Evolutionary conservation across 1,140 invertebrate genomes (phyloP), one percentile per base, ranked within the genome.

Genomic region (Caerostris extrusa): DNA sequence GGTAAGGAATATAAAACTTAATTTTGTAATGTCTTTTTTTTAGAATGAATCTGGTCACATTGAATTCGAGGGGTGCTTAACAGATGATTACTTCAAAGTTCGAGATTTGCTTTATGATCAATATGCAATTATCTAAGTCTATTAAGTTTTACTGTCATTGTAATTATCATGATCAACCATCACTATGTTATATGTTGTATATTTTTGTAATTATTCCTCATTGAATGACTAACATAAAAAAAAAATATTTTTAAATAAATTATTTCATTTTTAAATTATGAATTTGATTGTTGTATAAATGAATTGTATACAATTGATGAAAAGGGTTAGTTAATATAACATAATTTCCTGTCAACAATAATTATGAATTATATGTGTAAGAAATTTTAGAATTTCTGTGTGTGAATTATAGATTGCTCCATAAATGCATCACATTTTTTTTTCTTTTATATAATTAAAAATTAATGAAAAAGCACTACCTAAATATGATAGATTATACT

Each of bases 1-100:
- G 34, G 34, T 34, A 34, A 34, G 34, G 34, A 34, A 34, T 34
- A 34, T 34, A 34, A 34, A 34, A 34, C 34, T 34, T 34, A 34
- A 34, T 1, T 64, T 64, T 64, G 61, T 14, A 2, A 4, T 77
- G 5, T 57, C 8, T 58, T 95, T 94, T 97, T 97, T 95, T 53
- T 95, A 98, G 98, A 97, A 98, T 96, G 98, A 99, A 95, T 97
- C 98, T 95, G 99, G 99, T 14, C 97, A 98, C 95, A 98, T 99
- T 58, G 97, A 98, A 71, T 96, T 99, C 82, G 99, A 99, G 96
- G 99, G 99, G 6, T 98, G 98, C 85, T 96, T 99, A 2, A 99
- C 98, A 56, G 98, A 99, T 95, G 99, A 99, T 94, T 99, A 99
- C 96, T 99, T 98, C 96, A 98, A 97, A 97, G 98, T 99, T 56